A percentile compares a stretch with the other conserved stretches of the same genome.
phyloP scores from a whole-genome alignment of 2,113 vertebrate genomes.

The Tor tambroides region DNA sequence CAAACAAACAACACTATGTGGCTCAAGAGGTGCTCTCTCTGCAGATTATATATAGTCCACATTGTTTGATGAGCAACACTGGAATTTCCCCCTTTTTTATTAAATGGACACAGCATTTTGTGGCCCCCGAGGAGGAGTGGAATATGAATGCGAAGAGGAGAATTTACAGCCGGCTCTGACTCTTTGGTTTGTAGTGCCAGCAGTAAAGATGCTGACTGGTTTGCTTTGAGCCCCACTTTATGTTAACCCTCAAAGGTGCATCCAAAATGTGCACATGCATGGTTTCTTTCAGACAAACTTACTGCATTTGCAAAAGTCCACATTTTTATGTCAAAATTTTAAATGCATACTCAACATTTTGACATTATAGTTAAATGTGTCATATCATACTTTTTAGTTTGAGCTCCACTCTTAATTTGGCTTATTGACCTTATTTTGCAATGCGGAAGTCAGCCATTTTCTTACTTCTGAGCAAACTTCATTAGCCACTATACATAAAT shows the following conservation, averaged over 20 bases:
- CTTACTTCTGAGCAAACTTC: neutral
- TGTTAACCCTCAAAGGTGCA: constrained; percentile 59
- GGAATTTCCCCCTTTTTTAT: constrained; percentile 49
- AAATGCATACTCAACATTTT: neutral
- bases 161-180: constrained; percentile 69
- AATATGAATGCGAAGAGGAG: constrained; percentile 67
- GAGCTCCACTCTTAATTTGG: neutral
- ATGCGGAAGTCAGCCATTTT: neutral
- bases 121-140: constrained; percentile 59
- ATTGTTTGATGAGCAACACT: constrained; percentile 39
- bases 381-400: neutral
- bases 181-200: constrained; percentile 67
- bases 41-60: constrained; percentile 1
- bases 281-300: neutral
- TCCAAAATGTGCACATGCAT: constrained; percentile 53
- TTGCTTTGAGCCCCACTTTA: constrained; percentile 67
- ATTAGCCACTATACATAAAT: too few relatives aligned
- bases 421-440: too few relatives aligned
- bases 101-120: constrained; percentile 61
- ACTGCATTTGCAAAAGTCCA: neutral
- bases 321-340: constrained; percentile 29
- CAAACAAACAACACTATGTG: constrained; percentile 50
- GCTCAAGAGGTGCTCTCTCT: constrained; percentile 32
- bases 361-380: neutral
- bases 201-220: constrained; percentile 74